phyloP scores from a whole-genome alignment of 2,113 vertebrate genomes.

The Coreoperca whiteheadi region DNA sequence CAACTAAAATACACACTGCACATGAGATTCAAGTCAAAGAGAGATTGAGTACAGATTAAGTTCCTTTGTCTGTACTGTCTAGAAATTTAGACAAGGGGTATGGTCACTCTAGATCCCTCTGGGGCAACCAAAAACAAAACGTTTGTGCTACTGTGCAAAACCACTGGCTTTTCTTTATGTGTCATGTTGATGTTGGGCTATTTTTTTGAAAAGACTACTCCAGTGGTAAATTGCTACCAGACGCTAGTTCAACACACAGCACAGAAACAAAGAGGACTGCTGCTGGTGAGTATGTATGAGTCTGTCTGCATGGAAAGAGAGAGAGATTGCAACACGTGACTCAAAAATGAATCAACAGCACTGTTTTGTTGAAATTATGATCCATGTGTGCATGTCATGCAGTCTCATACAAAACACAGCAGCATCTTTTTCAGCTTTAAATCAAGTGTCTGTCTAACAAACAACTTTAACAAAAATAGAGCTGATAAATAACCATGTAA shows the following conservation, averaged over 20 bases:
- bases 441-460: background rate
- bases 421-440: background rate
- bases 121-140: background rate
- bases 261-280: background rate
- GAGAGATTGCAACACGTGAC: no score
- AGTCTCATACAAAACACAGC: background rate
- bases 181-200: background rate
- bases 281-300: background rate
- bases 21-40: background rate
- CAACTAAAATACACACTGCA: background rate
- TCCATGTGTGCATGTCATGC: background rate
- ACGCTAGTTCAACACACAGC: background rate
- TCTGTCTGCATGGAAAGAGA: background rate
- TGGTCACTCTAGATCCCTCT: background rate
- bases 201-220: background rate
- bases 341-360: background rate
- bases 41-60: background rate
- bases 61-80: background rate
- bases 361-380: background rate
- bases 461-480: background rate
- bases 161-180: background rate
- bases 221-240: background rate
- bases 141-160: background rate
- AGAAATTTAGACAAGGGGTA: background rate
- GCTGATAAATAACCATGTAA: background rate